Base-by-base conservation (phyloP, 2,888 invertebrate genomes). In the Thumatha senex region DNA sequence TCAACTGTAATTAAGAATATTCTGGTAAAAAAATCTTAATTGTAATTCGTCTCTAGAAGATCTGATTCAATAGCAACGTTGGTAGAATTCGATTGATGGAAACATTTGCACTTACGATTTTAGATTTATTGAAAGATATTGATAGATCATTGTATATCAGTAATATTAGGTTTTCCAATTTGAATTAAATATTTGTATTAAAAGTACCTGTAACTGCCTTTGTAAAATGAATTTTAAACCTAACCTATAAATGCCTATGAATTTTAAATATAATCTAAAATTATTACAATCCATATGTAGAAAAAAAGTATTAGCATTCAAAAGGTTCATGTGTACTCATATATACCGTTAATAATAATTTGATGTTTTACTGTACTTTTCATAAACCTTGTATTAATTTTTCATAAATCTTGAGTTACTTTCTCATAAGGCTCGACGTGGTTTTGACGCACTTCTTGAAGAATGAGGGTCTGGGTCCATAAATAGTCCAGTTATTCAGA, bases 71-170 rank as follows among this genome's bases (percentile, higher is more conserved):
- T 24, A 34, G 11, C 7, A 10, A 18, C 41, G 42, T 39, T 38
- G 24, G 44, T 49, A 50, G 45, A 18, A 39, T 30, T 29, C 45
- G 18, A 45, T 40, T 36, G 50, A 45, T 46, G 36, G 35, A 45
- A 46, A 50, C 40, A 36, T 49, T 49, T 49, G 46, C 43, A 46
- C 43, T 47, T 46, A 49, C 18, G 49, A 54, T 43, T 45, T 38
- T 54, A 24, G 43, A 47, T 34, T 24, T 18, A 35, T n/a, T 33
- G 18, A 30, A 15, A 14, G 14, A 14, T 36, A 39, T 40, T 45
- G 13, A n/a, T 45, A 29, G 39, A 29, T 15, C 0, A 29, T 39
- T 33, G 39, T 48, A 36, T 15, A 29, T 41, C 36, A 18, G 12
- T 46, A 24, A n/a, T 34, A 34, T 34, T 40, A 46, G 40, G 40